Evolutionary conservation across 2,888 invertebrate genomes (phyloP), one percentile per base, ranked within the genome.

Genomic region (Monopis laevigella): DNA sequence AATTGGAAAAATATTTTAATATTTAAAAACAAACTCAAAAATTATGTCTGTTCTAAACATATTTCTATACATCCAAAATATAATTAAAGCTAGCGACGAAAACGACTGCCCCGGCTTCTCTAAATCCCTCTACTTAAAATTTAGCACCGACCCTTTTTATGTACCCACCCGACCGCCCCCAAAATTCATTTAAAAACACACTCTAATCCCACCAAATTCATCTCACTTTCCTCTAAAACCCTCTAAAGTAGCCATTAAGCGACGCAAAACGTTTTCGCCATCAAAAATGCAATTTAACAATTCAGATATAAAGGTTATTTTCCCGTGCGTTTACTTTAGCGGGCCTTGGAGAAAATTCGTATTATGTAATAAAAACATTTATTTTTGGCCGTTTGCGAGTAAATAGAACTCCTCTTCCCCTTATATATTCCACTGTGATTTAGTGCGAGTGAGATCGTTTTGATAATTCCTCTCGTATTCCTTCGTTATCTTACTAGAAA

Each of bases 331-430:
- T 6, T 4, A 19, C 39, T 41, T 51, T 61, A 65, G 66, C 65
- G 62, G 59, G 66, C 67, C 67, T 71, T 64, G 58, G 74, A 80
- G 78, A 77, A 75, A 73, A 70, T 65, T 67, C 73, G 71, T 64
- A 70, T 74, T 75, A 77, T 78, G 77, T 78, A 78, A 78, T 74
- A 72, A 75, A 77, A 78, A 78, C 77, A 75, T 78, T 77, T 78
- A 75, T 80, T 78, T 36, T 75, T 72, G 72, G 68, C 67, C 74
- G 77, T 75, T 74, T 71, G 67, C 60, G 66, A 71, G 77, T 78
- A 78, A 74, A 77, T 72, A 73, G 62, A 63, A 70, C 62, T 65
- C 63, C 67, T 68, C 69, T 75, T 68, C 73, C 78, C 77, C 69
- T 16, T 40, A 40, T 40, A 28, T 78, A 74, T 75, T 55, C 77